phyloP scores from a whole-genome alignment of 2,797 vertebrate species.

The Tenualosa thibaudeaui region DNA sequence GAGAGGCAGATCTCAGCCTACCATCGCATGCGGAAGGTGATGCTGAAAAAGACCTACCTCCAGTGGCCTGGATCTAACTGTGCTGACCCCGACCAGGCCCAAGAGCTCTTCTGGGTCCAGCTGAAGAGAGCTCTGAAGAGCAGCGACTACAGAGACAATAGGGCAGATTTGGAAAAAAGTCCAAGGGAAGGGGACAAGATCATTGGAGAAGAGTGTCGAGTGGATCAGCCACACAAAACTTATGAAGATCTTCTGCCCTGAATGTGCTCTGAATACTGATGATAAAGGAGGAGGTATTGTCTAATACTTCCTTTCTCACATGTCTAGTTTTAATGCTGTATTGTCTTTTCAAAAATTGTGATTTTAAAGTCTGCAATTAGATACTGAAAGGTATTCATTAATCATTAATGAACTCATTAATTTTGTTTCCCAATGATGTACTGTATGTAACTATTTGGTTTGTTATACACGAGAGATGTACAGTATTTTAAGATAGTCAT shows the following conservation, averaged over 20 bases:
- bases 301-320: too few species aligned
- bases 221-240: conserved; percentile 39
- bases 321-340: too few species aligned
- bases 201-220: conserved; percentile 41
- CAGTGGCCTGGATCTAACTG: conserved; percentile 78
- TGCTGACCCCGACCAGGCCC: conserved; percentile 66
- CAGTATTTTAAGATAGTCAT: too few species aligned
- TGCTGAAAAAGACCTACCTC: conserved; percentile 85
- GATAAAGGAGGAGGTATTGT: too few species aligned
- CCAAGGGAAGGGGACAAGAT: conserved; percentile 25
- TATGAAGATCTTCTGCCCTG: background rate
- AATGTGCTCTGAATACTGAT: background rate
- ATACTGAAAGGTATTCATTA: too few species aligned
- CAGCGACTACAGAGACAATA: conserved; percentile 51
- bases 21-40: conserved; percentile 85
- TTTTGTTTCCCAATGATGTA: too few species aligned
- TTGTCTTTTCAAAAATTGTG: too few species aligned
- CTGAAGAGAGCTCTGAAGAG: conserved; percentile 73
- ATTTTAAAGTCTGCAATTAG: too few species aligned
- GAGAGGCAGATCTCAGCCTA: conserved; percentile 78
- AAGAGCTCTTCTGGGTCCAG: conserved; percentile 81
- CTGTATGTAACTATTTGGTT: too few species aligned
- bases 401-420: too few species aligned
- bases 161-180: conserved; percentile 52
- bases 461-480: too few species aligned